phyloP scores from a whole-genome alignment of 30 jellyfish, hydroid and myxozoan genomes.

The Phacellophora camtschatica region DNA sequence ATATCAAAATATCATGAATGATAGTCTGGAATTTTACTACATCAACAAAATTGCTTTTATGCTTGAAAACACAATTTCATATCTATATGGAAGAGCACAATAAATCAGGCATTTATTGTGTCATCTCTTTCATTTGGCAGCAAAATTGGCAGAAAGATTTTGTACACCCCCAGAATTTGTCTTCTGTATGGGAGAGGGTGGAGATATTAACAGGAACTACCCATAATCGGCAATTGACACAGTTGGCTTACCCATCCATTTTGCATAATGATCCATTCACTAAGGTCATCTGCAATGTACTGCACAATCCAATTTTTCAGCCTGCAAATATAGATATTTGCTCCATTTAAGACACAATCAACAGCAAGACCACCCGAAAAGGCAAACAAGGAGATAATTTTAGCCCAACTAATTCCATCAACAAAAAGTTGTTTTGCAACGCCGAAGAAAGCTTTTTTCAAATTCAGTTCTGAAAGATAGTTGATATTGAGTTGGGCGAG shows the following conservation, averaged over 20 bases:
- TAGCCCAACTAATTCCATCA: constrained; percentile 89
- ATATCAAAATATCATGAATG: too few relatives aligned
- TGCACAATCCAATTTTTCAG: constrained; percentile 82
- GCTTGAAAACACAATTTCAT: too few relatives aligned
- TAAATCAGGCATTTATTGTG: too few relatives aligned
- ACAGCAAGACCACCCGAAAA: constrained; percentile 91
- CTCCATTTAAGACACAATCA: constrained; percentile 87
- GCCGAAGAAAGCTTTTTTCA: constrained; percentile 45
- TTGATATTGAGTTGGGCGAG: constrained; percentile 65
- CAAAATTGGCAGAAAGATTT: neutral
- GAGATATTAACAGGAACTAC: neutral
- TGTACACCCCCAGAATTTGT: too few relatives aligned
- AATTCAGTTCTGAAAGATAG: constrained; percentile 59
- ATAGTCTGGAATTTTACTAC: too few relatives aligned
- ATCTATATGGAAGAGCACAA: too few relatives aligned
- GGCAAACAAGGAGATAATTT: constrained; percentile 84
- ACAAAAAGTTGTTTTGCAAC: constrained; percentile 85
- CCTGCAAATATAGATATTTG: constrained; percentile 61
- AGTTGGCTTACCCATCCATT: constrained; percentile 91
- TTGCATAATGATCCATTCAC: constrained; percentile 77
- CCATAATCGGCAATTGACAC: neutral
- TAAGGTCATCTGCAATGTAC: constrained; percentile 41
- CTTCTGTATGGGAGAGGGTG: too few relatives aligned
- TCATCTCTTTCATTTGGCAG: too few relatives aligned
- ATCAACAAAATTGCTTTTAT: too few relatives aligned